A percentile compares a stretch with the other conserved stretches of the same genome.
Conservation (phyloP, 1,140 invertebrate genomes). For the Mylabris phalerata region DNA sequence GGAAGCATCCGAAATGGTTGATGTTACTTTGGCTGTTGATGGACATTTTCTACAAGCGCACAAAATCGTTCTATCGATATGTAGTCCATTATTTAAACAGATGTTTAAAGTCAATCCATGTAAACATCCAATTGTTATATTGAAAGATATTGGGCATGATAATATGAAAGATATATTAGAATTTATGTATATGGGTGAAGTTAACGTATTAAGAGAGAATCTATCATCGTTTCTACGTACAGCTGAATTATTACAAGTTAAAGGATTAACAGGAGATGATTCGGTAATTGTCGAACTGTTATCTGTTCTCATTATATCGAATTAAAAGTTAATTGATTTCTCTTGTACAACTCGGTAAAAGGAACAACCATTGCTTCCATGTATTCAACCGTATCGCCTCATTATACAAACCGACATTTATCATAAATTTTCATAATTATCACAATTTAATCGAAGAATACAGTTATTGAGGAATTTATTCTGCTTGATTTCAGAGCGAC, state of each 20-base stretch:
- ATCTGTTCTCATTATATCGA: too few relatives aligned
- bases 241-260: slow-evolving; percentile 80
- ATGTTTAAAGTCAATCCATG: slow-evolving; percentile 53
- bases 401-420: too few relatives aligned
- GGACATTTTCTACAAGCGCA: slow-evolving; percentile 64
- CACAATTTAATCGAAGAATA: too few relatives aligned
- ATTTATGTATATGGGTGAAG: slow-evolving; percentile 84
- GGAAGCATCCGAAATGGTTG: slow-evolving; percentile 59
- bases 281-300: slow-evolving; percentile 31
- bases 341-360: too few relatives aligned
- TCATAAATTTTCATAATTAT: too few relatives aligned
- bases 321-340: too few relatives aligned
- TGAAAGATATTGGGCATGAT: slow-evolving; percentile 69
- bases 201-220: slow-evolving; percentile 84
- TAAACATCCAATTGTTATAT: slow-evolving; percentile 61
- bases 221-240: slow-evolving; percentile 79
- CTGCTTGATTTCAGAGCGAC: slow-evolving; percentile 24
- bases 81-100: slow-evolving; percentile 66
- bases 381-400: too few relatives aligned
- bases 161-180: slow-evolving; percentile 71
- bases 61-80: slow-evolving; percentile 64
- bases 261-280: slow-evolving; percentile 63
- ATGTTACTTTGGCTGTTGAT: slow-evolving; percentile 65
- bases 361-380: too few relatives aligned
- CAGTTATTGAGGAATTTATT: too few relatives aligned